A percentile compares a stretch with the other conserved stretches of the same genome.
These are phyloP conservation scores for Diachrysia chrysitis DNA, from an alignment of 2,888 invertebrate genomes.

Conservation along the genomic window DNA sequence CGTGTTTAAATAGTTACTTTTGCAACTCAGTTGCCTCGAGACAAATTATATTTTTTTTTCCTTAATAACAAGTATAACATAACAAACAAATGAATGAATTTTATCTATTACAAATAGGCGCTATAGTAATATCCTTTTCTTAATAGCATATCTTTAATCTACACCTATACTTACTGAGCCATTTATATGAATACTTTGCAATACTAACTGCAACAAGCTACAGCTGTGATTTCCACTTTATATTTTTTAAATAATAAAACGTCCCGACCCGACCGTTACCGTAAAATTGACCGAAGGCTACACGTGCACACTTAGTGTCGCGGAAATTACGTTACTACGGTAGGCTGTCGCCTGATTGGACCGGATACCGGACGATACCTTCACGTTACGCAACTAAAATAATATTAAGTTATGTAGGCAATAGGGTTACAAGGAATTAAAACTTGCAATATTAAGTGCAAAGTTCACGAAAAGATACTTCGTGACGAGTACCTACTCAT, in stretches of 20 bases:
- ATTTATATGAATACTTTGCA: not conserved
- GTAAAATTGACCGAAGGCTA: not conserved
- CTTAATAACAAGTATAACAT: no score
- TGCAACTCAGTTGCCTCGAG: no score
- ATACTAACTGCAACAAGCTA: not conserved
- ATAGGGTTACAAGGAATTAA: not conserved
- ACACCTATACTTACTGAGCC: no score
- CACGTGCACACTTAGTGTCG: slow-evolving; percentile 4
- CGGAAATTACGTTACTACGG: slow-evolving; percentile 5
- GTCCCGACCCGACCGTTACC: not conserved
- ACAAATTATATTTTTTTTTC: no score
- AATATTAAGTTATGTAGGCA: not conserved
- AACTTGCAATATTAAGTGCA: not conserved
- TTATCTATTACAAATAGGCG: no score
- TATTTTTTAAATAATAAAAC: not conserved
- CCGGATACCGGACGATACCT: not conserved
- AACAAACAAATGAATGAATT: no score
- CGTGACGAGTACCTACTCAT: no score
- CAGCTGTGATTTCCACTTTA: not conserved
- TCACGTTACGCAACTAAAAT: not conserved
- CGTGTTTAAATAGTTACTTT: no score
- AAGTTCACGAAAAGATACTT: no score
- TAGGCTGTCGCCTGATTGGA: not conserved
- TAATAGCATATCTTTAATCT: no score
- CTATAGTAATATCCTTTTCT: no score